phyloP scores from a whole-genome alignment of 2,113 vertebrate genomes.

The Rissa tridactyla region DNA sequence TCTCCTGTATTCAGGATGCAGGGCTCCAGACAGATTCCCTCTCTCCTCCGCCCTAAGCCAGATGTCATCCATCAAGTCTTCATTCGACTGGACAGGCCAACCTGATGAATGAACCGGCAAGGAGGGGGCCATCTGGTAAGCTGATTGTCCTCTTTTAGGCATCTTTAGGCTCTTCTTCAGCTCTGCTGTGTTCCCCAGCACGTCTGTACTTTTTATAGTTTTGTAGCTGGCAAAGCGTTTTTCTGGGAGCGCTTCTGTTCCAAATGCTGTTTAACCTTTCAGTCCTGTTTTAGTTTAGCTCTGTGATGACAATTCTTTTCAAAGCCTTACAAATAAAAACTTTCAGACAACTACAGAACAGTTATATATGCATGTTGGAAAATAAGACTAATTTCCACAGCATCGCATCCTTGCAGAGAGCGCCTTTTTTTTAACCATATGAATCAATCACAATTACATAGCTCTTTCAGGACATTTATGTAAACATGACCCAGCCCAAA shows the following conservation, averaged over 20 bases:
- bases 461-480: neutral
- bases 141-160: conserved; percentile 28
- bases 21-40: conserved; percentile 39
- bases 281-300: neutral
- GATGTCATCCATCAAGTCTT: neutral
- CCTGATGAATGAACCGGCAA: conserved; percentile 5
- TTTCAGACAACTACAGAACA: neutral
- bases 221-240: neutral
- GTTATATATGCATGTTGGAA: neutral
- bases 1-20: conserved; percentile 54
- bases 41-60: conserved; percentile 31
- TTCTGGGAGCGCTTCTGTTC: neutral
- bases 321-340: neutral
- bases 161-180: conserved; percentile 48
- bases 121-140: conserved; percentile 20
- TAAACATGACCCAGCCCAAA: neutral
- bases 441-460: neutral
- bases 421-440: neutral
- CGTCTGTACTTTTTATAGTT: neutral
- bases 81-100: conserved; percentile 27
- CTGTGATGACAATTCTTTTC: neutral
- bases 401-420: neutral
- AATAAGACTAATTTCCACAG: neutral
- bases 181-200: neutral
- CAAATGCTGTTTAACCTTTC: neutral